Evolutionary conservation across 2,113 vertebrate species (phyloP).

Genomic region (Misgurnus anguillicaudatus): DNA sequence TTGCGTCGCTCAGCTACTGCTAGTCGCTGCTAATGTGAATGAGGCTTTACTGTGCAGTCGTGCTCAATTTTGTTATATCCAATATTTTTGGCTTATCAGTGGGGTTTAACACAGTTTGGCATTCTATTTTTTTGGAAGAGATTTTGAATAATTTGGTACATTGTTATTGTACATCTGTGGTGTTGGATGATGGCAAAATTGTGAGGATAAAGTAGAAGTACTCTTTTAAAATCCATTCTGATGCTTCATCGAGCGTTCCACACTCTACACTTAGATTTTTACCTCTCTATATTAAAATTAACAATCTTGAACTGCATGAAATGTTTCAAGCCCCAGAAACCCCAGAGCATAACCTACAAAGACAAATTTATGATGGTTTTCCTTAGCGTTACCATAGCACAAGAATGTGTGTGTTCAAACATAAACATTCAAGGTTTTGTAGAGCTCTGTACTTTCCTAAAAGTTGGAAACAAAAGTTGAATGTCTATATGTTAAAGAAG

Average conservation of each 20-base stretch:
- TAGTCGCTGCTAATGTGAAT: too few relatives aligned
- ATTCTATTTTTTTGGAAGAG: neutral
- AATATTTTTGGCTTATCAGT: neutral
- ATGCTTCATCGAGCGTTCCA: conserved; percentile 36
- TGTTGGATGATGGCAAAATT: neutral
- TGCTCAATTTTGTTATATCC: too few relatives aligned
- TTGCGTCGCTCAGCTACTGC: too few relatives aligned
- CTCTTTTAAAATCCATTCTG: conserved; percentile 30
- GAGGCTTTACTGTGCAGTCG: too few relatives aligned
- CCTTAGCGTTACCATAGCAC: neutral
- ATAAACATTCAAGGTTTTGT: conserved; percentile 6
- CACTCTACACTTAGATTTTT: conserved; percentile 22
- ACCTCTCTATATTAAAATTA: conserved; percentile 50
- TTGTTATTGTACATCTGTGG: neutral
- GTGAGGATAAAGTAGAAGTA: neutral
- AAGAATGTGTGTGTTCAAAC: neutral
- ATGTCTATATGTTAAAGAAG: neutral
- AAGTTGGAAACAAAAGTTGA: neutral
- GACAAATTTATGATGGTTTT: conserved; percentile 26
- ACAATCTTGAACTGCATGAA: conserved; percentile 43
- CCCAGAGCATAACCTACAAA: conserved; percentile 17
- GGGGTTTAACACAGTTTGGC: neutral
- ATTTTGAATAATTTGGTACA: neutral
- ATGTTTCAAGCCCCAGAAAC: neutral
- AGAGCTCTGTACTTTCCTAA: neutral